Conservation (phyloP, 2,888 invertebrate species). For the Lithophane ornitopus region DNA sequence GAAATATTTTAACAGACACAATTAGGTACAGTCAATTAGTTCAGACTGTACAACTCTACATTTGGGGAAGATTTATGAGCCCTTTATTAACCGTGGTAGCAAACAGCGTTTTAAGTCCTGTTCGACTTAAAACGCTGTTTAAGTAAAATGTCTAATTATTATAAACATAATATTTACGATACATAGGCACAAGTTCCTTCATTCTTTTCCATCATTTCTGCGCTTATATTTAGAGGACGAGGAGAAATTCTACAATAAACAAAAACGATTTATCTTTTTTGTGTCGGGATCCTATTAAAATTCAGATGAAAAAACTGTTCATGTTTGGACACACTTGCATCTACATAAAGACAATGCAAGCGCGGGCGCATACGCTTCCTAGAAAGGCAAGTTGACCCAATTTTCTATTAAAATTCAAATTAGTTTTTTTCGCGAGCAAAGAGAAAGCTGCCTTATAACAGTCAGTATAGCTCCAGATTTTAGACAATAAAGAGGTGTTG, state of each 20-base stretch:
- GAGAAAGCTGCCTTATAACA: conserved; percentile 82
- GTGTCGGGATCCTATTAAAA: conserved; percentile 29
- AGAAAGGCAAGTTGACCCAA: conserved; percentile 84
- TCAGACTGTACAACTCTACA: not conserved
- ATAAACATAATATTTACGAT: not conserved
- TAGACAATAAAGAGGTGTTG: conserved; percentile 83
- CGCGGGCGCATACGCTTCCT: conserved; percentile 76
- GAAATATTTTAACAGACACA: not conserved
- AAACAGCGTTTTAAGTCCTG: too few relatives aligned
- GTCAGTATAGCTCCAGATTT: conserved; percentile 82
- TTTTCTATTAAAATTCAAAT: conserved; percentile 89
- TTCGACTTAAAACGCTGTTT: too few relatives aligned
- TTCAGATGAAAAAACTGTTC: conserved; percentile 55
- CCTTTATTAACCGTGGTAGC: not conserved
- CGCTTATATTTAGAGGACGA: not conserved
- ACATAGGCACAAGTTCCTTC: not conserved
- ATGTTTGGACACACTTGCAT: conserved; percentile 55
- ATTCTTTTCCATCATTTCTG: not conserved
- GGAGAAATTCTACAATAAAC: conserved; percentile 8
- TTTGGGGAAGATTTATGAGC: not conserved
- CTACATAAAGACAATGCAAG: conserved; percentile 64
- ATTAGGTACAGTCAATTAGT: not conserved
- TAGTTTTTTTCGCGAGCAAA: conserved; percentile 85
- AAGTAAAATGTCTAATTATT: not conserved
- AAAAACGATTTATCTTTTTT: not conserved